These are phyloP conservation scores for Pogonomyrmex californicus DNA, from an alignment of 1,140 invertebrate species.

Conservation along the genomic window DNA sequence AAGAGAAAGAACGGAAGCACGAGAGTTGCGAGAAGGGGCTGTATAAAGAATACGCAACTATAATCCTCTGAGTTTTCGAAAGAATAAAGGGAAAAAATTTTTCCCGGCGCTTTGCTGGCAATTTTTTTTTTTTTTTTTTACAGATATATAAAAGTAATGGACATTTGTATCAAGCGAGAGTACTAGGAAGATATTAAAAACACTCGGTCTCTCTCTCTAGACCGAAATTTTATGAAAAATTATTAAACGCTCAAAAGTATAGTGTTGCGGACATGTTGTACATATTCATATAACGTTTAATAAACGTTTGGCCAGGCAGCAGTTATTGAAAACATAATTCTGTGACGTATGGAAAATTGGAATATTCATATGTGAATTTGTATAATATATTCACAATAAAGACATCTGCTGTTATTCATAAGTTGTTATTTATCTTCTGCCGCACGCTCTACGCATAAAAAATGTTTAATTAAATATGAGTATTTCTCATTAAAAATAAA, in stretches of 20 bases:
- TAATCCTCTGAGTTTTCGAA: conserved; percentile 6
- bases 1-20: not conserved
- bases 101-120: not conserved
- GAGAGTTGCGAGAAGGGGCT: not conserved
- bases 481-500: not conserved
- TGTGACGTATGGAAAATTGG: conserved; percentile 22
- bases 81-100: conserved; percentile 19
- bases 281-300: conserved; percentile 21
- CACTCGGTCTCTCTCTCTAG: not conserved
- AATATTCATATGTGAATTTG: conserved; percentile 38
- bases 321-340: conserved; percentile 39
- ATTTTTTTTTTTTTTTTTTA: not conserved
- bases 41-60: not conserved
- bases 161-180: not conserved
- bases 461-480: conserved; percentile 29
- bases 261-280: not conserved
- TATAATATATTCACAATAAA: conserved; percentile 26
- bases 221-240: conserved; percentile 15
- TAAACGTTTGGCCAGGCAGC: conserved; percentile 29
- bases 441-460: not conserved
- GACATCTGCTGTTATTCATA: not conserved
- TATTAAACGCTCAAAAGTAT: conserved; percentile 12
- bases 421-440: conserved; percentile 32
- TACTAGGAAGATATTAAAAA: not conserved
- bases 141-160: not conserved